Evolutionary conservation across 2,113 vertebrate species (phyloP), one percentile per base, ranked within the genome.

Genomic region (Poecilia latipinna): DNA sequence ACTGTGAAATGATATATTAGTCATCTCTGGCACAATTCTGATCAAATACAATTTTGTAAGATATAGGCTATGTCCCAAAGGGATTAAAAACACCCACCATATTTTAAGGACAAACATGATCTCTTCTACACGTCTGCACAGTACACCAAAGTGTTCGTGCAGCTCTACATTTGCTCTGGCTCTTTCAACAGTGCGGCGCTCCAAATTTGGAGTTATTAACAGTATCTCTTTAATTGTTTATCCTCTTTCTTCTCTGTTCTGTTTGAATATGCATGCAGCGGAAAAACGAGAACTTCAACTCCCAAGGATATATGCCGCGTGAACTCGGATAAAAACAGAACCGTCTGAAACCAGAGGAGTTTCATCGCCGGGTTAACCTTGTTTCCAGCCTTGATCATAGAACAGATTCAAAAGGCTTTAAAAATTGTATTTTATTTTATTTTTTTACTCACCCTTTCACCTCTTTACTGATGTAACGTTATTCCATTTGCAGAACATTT

Each of bases 141-240:
- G 39, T 66, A 42, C 70, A 48, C 66, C 33, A n/a, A 24, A 29
- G 64, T 39, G 76, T 72, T 72, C 37, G 64, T 73, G 48, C 65
- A 28, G 35, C 35, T 78, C 65, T 62, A 66, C 54, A 80, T 78
- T 68, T 74, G 80, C 77, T 87, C 42, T 51, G 26, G 19, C 31
- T 78, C 75, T 61, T 71, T 75, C 61, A 83, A 77, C 72, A 81
- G 65, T 26, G 32, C 61, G 70, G 75, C 78, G 78, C 73, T 88
- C 79, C 78, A 83, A 29, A 84, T 89, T 88, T 68, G 32, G 60
- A 84, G 71, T 64, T 74, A 57, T 12, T 5, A 63, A 73, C 48
- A 67, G 75, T 75, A 70, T 82, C 83, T 81, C 82, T 83, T 89
- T 89, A 86, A 89, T 89, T 92, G 88, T 92, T 92, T 91, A 89